Conservation (phyloP, 1,140 invertebrate species). For the Eciton burchellii region DNA sequence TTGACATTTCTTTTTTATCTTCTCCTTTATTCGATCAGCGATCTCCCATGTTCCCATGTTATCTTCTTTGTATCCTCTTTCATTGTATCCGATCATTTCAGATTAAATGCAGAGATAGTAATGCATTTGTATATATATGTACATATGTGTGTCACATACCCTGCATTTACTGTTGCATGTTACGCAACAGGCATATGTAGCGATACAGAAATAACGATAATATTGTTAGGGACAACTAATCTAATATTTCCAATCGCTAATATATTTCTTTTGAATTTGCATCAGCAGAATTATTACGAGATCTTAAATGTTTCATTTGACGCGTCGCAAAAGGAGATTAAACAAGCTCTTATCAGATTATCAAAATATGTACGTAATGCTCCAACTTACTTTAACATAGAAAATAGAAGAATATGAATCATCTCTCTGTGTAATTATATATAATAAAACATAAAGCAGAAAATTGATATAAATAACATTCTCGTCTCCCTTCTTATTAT, state of each 20-base stretch:
- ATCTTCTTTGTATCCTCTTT: neutral
- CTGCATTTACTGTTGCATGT: too few species aligned
- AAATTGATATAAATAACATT: constrained; percentile 3
- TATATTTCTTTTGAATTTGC: constrained; percentile 64
- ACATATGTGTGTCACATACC: too few species aligned
- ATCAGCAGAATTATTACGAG: constrained; percentile 76
- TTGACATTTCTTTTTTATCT: neutral
- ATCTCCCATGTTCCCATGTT: too few species aligned
- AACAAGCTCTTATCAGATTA: constrained; percentile 78
- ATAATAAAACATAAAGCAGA: too few species aligned
- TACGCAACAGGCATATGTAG: too few species aligned
- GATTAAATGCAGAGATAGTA: too few species aligned
- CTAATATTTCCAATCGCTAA: neutral
- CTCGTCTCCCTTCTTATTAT: neutral
- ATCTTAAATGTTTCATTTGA: constrained; percentile 68
- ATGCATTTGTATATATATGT: too few species aligned
- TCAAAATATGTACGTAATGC: constrained; percentile 78
- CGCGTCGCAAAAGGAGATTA: constrained; percentile 78
- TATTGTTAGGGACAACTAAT: neutral
- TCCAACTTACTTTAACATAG: neutral
- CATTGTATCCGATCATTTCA: too few species aligned
- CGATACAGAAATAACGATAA: neutral
- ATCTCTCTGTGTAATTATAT: too few species aligned
- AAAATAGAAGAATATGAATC: too few species aligned
- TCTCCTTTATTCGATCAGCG: too few species aligned